phyloP scores from a whole-genome alignment of 2,797 vertebrate species.

The Melanotaenia maccullochi region DNA sequence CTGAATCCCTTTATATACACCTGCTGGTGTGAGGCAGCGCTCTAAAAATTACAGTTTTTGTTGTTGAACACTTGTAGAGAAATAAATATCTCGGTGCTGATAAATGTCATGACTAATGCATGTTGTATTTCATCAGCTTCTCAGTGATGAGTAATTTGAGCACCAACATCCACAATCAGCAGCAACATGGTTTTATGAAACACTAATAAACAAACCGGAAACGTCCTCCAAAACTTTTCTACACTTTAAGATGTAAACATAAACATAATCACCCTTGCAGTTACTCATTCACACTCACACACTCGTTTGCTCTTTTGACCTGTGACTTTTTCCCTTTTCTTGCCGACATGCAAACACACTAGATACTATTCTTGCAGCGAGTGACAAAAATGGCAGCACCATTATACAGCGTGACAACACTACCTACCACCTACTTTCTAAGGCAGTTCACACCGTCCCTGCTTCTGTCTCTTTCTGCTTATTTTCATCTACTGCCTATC shows the following conservation, averaged over 20 bases:
- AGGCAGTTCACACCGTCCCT: slow-evolving; percentile 57
- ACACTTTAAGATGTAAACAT: slow-evolving; percentile 14
- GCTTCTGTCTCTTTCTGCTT: slow-evolving; percentile 31
- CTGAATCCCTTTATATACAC: neutral
- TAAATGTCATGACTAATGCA: slow-evolving; percentile 48
- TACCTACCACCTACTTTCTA: slow-evolving; percentile 60
- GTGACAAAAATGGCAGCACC: slow-evolving; percentile 64
- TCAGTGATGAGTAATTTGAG: slow-evolving; percentile 16
- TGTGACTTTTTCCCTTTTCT: slow-evolving; percentile 16
- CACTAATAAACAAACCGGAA: slow-evolving; percentile 2
- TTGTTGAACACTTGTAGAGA: neutral
- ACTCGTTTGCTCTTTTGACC: slow-evolving; percentile 43
- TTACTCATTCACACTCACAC: neutral
- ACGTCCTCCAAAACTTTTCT: slow-evolving; percentile 24
- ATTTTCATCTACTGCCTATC: slow-evolving; percentile 47
- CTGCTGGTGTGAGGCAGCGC: neutral
- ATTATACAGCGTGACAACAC: slow-evolving; percentile 74
- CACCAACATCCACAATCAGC: slow-evolving; percentile 18
- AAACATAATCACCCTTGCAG: slow-evolving; percentile 1
- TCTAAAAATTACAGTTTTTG: slow-evolving; percentile 12
- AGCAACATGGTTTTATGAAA: slow-evolving; percentile 28
- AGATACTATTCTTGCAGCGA: slow-evolving; percentile 40
- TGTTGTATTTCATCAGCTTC: slow-evolving; percentile 25
- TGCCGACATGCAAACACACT: slow-evolving; percentile 15
- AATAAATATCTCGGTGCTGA: slow-evolving; percentile 28